Evolutionary conservation across 2,797 vertebrate species (phyloP).

Genomic region (Protosalanx chinensis): DNA sequence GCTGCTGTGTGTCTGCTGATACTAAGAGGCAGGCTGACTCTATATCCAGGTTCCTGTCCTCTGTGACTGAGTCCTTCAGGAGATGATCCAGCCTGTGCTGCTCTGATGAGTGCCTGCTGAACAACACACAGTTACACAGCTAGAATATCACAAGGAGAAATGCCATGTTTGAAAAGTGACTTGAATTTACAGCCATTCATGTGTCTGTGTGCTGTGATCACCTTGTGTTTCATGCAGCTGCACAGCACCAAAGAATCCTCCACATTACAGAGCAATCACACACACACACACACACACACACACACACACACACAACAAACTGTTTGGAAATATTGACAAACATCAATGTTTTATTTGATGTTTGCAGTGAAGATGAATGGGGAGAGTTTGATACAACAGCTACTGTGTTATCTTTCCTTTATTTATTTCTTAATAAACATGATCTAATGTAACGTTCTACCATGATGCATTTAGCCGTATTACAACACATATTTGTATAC

Average conservation of each 20-base stretch:
- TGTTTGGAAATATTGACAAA: no score
- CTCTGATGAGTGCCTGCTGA: constrained; percentile 3
- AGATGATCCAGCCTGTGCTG: background rate
- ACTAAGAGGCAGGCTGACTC: background rate
- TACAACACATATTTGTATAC: no score
- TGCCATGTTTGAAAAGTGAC: constrained; percentile 7
- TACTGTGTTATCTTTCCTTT: constrained; percentile 21
- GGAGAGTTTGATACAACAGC: background rate
- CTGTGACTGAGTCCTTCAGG: no score
- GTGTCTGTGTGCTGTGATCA: background rate
- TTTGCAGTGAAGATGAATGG: background rate
- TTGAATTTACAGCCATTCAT: background rate
- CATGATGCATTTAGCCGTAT: no score
- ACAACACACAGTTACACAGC: background rate
- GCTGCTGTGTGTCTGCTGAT: background rate
- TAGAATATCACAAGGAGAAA: constrained; percentile 3
- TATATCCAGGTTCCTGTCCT: background rate
- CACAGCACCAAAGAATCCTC: constrained; percentile 33
- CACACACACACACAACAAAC: no score
- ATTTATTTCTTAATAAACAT: constrained; percentile 42
- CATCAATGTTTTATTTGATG: no score
- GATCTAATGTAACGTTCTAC: background rate
- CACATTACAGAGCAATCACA: background rate
- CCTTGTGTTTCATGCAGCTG: background rate
- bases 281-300: background rate